Evolutionary conservation across 2,797 vertebrate genomes (phyloP), one percentile per base, ranked within the genome.

Genomic region (Ispidina lecontei): DNA sequence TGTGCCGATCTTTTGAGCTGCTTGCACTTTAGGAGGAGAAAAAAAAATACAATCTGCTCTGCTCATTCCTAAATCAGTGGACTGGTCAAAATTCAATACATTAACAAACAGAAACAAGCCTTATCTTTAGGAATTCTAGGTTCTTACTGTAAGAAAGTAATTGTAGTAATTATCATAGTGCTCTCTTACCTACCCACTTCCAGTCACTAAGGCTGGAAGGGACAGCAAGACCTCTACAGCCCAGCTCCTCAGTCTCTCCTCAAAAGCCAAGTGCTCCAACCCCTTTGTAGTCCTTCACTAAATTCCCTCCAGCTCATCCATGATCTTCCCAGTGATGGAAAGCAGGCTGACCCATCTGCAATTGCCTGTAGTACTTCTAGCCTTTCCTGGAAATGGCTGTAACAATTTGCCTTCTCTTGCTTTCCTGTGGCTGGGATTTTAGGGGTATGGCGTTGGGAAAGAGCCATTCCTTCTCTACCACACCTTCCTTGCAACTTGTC

Each of bases 31-130:
- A 46, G 28, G 35, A 79, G 51, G 49, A 93, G 18, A 83, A 60
- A 41, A 39, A 56, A 56, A 76, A 76, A 69, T 3, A 35, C 3
- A 51, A 22, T 16, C 33, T 62, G 29, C 41, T 59, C 64, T 13
- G 16, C 14, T 43, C 6, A 1, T 21, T 47, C 33, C 10, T 21
- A 63, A 67, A 5, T 69, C 35, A 76, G 18, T 1, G 12, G 22
- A 54, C 23, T 9, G 17, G 44, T 56, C 68, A 79, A 84, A 94
- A 73, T 23, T 63, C 33, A 67, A 33, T 8, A 11, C 3, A 33
- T 8, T 0, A 1, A 39, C 28, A 65, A 7, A 26, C 4, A 59
- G 52, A 33, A 77, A 56, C 0, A 0, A 84, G 47, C 10, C 7
- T 62, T 3, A 18, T 6, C 6, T 62, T 84, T 11, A 26, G 12